phyloP scores from a whole-genome alignment of 2,113 vertebrate species.

The Loxodonta africana region DNA sequence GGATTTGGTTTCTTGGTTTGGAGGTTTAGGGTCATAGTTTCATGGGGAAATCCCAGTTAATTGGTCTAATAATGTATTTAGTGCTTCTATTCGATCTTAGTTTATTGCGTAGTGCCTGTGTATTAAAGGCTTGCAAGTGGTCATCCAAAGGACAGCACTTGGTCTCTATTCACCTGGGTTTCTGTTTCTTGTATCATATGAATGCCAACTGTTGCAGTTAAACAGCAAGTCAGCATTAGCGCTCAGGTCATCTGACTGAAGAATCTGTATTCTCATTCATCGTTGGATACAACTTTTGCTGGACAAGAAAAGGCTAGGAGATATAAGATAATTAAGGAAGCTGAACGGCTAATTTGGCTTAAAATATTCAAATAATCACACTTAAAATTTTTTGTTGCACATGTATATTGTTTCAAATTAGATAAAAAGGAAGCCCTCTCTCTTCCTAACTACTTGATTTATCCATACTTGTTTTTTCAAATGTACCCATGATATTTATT shows the following conservation, averaged over 20 bases:
- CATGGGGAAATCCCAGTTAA: too few species aligned
- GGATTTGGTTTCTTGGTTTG: too few species aligned
- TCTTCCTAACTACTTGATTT: neutral
- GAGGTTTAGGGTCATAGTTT: too few species aligned
- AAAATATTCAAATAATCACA: conserved; percentile 26
- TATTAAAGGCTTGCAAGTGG: too few species aligned
- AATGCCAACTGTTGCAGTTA: neutral
- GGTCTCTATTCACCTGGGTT: neutral
- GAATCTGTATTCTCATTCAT: neutral
- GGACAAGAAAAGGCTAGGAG: neutral
- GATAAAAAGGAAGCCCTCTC: neutral
- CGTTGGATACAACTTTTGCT: neutral
- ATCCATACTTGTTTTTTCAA: neutral
- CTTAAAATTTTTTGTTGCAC: neutral
- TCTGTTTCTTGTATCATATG: neutral
- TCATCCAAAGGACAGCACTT: too few species aligned
- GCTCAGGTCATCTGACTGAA: neutral
- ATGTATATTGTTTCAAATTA: neutral
- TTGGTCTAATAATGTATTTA: too few species aligned
- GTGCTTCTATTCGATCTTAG: too few species aligned
- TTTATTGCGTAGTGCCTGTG: too few species aligned
- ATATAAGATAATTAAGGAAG: neutral
- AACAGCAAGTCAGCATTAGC: neutral
- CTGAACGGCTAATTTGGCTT: neutral
- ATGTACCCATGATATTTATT: conserved; percentile 5